Evolutionary conservation across 2,797 vertebrate species (phyloP), one percentile per base, ranked within the genome.

Genomic region (Ctenopoma multispine): DNA sequence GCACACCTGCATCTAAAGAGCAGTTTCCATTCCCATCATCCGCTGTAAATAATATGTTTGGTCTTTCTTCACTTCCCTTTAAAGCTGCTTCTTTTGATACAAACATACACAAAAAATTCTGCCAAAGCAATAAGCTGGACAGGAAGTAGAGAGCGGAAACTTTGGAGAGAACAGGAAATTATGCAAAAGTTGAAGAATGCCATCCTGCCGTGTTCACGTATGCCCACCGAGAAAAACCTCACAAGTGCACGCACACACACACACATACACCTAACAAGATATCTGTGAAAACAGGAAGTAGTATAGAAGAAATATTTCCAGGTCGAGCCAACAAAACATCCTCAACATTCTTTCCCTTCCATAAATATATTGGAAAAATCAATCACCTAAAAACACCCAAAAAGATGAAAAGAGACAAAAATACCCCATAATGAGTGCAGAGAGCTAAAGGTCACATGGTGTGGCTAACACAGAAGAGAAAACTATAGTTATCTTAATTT

Each of bases 161-260:
- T 78, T 77, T 69, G 90, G 82, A 89, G 72, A 79, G 83, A 85
- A 85, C 80, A 92, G 92, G 92, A 94, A 93, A 69, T 90, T 72
- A 87, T 84, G 81, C 20, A 38, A 69, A 80, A 82, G 77, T 58
- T 50, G 36, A 87, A 78, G 89, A 92, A 90, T 92, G 86, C 85
- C 66, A 58, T 65, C 50, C 46, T 34, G 66, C 58, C 54, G 69
- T 41, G 65, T 50, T 57, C 50, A 47, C 7, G 20, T 68, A 61
- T 57, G 77, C 51, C 79, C 59, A 44, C 56, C 0, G 63, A 79
- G 56, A 59, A 17, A 68, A 31, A 27, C 47, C 10, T 15, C 67
- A 47, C 51, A 40, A 60, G 58, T 64, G 61, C 38, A 27, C 63
- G 61, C 66, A 46, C 51, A 38, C 64, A 62, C 69, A 65, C 36